Base-by-base conservation (phyloP, 2,888 invertebrate genomes). In the Strigamia maritima region DNA sequence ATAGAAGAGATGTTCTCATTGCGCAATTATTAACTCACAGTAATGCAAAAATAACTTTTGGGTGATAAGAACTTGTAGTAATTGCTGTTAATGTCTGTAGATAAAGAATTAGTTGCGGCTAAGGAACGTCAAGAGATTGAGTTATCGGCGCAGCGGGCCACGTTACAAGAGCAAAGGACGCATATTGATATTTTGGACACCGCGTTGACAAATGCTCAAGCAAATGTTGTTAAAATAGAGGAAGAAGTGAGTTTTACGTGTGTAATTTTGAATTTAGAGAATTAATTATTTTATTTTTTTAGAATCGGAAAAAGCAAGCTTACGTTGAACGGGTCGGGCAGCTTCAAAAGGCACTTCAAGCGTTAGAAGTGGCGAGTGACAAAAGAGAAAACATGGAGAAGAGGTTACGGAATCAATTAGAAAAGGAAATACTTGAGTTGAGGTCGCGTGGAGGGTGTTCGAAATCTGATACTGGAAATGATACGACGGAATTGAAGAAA, bases 101-200 rank as follows among this genome's bases (percentile, higher is more conserved):
- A 94, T 85, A 95, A 94, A 87, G 95, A 95, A 87, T 88, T 95
- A 83, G 90, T 92, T 79, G 93, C 93, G 79, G 91, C 92, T n/a
- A 95, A 94, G 86, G 96, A 97, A 85, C 89, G 95, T 54, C 94
- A 96, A 85, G 95, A 95, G 87, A 93, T 95, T 81, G 96, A 97
- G 87, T 89, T 96, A 84, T 91, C 93, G 19, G 94, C 95, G 0
- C 95, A 95, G 85, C 89, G 94, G 83, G 93, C 93, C 19, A 95
- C 95, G 16, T 87, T 96, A 81, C 94, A 95, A 85, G 96, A 97
- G 84, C 96, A 96, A 85, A 89, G 95, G 81, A 94, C 93, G 31
- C 95, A 96, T 86, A 95, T 96, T 85, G 95, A 94, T 84, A 94
- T 97, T 83, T 89, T 97, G 78, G 95, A 97, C 85, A 94, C 93